Percentiles rank a stretch among this genome's conserved stretches.
These are phyloP conservation scores for Gambusia affinis DNA, from an alignment of 2,113 vertebrate species.

Conservation along the genomic window DNA sequence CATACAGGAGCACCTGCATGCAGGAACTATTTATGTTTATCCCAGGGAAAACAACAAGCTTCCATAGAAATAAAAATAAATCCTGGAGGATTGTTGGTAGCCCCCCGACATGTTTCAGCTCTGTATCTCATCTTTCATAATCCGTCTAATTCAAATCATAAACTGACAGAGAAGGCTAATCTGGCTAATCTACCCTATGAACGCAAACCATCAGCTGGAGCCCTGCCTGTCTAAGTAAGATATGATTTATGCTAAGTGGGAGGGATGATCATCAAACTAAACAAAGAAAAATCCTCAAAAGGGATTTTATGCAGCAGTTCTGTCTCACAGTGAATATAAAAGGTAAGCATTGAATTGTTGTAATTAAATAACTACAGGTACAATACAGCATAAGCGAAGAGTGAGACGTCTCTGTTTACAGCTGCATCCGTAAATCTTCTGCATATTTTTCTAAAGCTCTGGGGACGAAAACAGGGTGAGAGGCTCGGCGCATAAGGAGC, in stretches of 20 bases:
- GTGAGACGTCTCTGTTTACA: background rate
- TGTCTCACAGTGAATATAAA: background rate
- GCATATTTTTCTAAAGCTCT: conserved; percentile 4
- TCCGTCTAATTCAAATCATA: conserved; percentile 64
- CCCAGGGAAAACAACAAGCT: conserved; percentile 28
- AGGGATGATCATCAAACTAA: conserved; percentile 13
- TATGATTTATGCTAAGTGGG: conserved; percentile 40
- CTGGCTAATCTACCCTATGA: conserved; percentile 63
- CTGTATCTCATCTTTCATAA: conserved; percentile 58
- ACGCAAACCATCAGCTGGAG: conserved; percentile 50
- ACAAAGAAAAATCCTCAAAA: conserved; percentile 7
- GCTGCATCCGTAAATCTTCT: background rate
- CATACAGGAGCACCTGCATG: background rate
- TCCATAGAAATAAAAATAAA: conserved; percentile 28
- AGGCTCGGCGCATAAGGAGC: background rate
- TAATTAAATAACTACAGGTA: background rate
- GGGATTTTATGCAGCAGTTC: background rate
- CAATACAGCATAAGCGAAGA: background rate
- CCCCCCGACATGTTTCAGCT: conserved; percentile 34
- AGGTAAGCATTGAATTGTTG: background rate
- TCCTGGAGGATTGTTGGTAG: conserved; percentile 26
- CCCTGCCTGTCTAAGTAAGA: conserved; percentile 55
- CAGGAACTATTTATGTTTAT: conserved; percentile 28
- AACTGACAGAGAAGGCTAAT: conserved; percentile 45
- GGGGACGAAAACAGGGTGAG: conserved; percentile 1